These are phyloP conservation scores for Hyposoter didymator DNA, from an alignment of 2,888 invertebrate genomes.

Conservation along the genomic window DNA sequence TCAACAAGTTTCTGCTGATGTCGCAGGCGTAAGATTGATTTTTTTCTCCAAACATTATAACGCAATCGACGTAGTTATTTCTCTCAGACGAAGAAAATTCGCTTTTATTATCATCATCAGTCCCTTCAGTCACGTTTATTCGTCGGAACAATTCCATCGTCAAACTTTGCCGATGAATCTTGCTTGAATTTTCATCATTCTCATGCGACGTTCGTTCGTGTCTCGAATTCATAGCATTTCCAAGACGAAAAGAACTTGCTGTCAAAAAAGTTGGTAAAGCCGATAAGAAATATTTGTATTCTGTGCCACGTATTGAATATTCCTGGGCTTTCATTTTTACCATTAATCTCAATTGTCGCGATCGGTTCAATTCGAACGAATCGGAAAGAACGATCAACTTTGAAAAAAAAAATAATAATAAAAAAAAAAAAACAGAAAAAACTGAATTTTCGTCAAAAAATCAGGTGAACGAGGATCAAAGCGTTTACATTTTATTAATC, in stretches of 20 bases:
- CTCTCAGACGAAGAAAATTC: not conserved
- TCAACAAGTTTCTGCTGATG: conserved; percentile 22
- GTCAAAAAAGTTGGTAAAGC: not conserved
- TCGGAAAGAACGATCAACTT: not conserved
- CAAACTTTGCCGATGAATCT: not conserved
- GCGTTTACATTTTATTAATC: not conserved
- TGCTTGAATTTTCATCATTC: conserved; percentile 31
- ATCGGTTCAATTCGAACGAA: not conserved
- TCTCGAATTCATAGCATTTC: conserved; percentile 12
- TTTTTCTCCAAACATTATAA: conserved; percentile 13
- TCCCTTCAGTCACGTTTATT: not conserved
- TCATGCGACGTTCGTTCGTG: conserved; percentile 5
- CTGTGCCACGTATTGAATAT: not conserved
- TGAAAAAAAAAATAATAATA: too few species aligned
- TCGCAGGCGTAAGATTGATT: conserved; percentile 29
- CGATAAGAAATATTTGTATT: not conserved
- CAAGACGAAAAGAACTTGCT: conserved; percentile 39
- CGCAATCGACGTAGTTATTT: conserved; percentile 19
- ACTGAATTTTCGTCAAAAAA: not conserved
- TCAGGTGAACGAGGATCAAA: not conserved
- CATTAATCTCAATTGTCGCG: not conserved
- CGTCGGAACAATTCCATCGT: not conserved
- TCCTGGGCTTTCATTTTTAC: not conserved
- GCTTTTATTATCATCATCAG: not conserved
- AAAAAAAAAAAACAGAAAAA: not conserved